Evolutionary conservation across 2,888 invertebrate genomes (phyloP), one percentile per base, ranked within the genome.

Genomic region (Eilema caniola): DNA sequence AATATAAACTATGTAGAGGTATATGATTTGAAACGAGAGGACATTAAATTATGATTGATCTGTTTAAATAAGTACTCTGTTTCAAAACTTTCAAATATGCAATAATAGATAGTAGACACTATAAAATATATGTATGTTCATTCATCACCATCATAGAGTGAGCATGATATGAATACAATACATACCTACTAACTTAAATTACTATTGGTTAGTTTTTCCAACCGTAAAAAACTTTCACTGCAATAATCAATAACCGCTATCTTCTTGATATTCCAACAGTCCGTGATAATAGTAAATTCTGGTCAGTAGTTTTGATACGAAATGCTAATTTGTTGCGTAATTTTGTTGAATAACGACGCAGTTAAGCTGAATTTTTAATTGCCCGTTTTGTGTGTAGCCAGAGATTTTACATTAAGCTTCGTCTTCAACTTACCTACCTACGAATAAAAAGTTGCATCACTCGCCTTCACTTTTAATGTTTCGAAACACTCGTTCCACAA

Each of bases 401-500:
- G 59, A 59, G 66, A 66, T 57, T 53, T 64, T 57, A 56, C 23
- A 57, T 66, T 24, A 57, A 66, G 66, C 66, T 66, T 37, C 56
- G 66, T 66, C 57, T 66, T n/a, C 23, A 62, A 24, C 24, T 64
- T 90, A 88, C 87, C 85, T 89, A 88, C 87, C 85, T 89, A 88
- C 87, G 89, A 89, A 90, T 93, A 90, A 91, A 91, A 88, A 85
- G 85, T 94, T 94, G 86, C 94, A 84, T 94, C 91, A 94, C 77
- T 82, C 83, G 90, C 93, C 86, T 91, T 94, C 93, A 93, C 93
- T 94, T 93, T 93, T 92, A 88, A 85, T 89, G 86, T 93, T 91
- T 91, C 90, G 92, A 91, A 92, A 94, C 89, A 92, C 90, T 91
- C 76, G 88, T 92, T 93, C 89, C 92, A 93, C 88, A 92, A 93